phyloP scores from a whole-genome alignment of 30 jellyfish, hydroid and myxozoan species.

The Clytia hemisphaerica region DNA sequence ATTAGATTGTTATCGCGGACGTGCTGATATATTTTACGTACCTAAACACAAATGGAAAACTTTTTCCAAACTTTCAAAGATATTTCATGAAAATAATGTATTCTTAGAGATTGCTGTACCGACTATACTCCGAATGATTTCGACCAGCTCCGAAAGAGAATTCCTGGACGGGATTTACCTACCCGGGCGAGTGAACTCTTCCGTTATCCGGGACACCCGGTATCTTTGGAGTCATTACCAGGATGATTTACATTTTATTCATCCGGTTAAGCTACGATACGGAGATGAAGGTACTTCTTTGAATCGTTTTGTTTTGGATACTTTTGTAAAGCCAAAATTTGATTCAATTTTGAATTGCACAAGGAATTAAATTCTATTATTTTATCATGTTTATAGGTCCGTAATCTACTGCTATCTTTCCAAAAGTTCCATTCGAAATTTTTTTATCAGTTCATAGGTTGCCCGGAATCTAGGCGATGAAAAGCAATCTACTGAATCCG shows the following conservation, averaged over 20 bases:
- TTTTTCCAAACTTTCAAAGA: constrained; percentile 54
- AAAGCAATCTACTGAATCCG: no score
- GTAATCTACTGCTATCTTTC: no score
- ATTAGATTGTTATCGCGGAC: constrained; percentile 77
- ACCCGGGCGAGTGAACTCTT: constrained; percentile 83
- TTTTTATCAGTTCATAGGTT: no score
- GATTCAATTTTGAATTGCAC: no score
- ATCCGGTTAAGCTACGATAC: constrained; percentile 75
- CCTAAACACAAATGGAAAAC: constrained; percentile 38
- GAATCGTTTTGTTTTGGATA: no score
- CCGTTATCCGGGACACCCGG: constrained; percentile 56
- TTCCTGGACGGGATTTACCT: constrained; percentile 71
- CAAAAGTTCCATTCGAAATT: no score
- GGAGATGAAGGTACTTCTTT: constrained; percentile 31
- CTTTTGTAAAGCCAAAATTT: no score
- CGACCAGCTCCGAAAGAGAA: constrained; percentile 19
- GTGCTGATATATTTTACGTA: constrained; percentile 85
- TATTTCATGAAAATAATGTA: constrained; percentile 63
- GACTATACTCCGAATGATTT: constrained; percentile 73
- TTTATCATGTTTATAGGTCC: no score
- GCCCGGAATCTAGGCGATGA: no score
- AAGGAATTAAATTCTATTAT: no score
- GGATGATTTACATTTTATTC: constrained; percentile 62
- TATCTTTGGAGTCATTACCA: constrained; percentile 60
- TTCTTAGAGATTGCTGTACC: constrained; percentile 97